Conservation (phyloP, 2,797 vertebrate species). For the Meriones psammophilus region DNA sequence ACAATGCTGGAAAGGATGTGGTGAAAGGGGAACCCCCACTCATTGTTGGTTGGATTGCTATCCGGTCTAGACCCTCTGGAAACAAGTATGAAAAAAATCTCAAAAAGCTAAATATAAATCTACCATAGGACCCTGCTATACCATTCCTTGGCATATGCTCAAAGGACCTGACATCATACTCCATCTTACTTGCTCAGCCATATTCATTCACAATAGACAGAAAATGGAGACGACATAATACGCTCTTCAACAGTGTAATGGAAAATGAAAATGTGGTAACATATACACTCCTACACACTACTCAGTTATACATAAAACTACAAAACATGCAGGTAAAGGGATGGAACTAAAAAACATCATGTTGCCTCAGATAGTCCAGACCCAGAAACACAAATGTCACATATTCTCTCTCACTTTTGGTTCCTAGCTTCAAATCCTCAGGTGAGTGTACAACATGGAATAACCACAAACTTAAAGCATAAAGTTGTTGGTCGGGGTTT, state of each 20-base stretch:
- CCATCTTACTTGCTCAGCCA: background rate
- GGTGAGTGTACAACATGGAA: background rate
- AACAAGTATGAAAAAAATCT: background rate
- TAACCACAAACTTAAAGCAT: background rate
- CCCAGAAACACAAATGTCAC: background rate
- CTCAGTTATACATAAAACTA: background rate
- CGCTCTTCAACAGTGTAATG: background rate
- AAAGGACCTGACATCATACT: background rate
- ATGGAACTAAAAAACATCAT: background rate
- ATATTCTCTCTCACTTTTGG: background rate
- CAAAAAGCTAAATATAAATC: background rate
- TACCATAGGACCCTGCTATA: background rate
- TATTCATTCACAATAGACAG: background rate
- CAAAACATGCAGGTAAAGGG: background rate
- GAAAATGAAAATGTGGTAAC: background rate
- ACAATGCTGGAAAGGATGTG: background rate
- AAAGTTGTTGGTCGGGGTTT: background rate
- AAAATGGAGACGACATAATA: background rate
- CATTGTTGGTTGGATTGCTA: no score
- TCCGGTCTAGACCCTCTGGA: background rate
- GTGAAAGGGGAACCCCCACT: no score
- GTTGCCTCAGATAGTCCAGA: background rate
- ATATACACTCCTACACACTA: background rate
- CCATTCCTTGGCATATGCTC: background rate
- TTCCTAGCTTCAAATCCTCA: background rate